These are phyloP conservation scores for Atethmia centrago DNA, from an alignment of 2,888 invertebrate genomes.

Conservation along the genomic window DNA sequence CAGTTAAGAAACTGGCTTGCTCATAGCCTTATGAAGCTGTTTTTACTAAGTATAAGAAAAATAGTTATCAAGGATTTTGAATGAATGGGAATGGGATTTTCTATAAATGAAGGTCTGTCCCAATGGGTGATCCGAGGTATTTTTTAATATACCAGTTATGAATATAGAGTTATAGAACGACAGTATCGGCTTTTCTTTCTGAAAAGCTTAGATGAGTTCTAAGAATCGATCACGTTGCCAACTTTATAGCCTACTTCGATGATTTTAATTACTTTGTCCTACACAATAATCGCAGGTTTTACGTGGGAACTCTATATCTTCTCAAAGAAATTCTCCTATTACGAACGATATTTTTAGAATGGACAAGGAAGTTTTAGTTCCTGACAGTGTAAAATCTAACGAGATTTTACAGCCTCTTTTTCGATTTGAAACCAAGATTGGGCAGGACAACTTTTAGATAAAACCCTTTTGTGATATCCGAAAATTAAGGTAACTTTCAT, in stretches of 20 bases:
- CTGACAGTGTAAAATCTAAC: background rate
- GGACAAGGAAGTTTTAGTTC: too few species aligned
- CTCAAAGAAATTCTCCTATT: background rate
- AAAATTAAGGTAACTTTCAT: too few species aligned
- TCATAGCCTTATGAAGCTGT: background rate
- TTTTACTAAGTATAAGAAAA: too few species aligned
- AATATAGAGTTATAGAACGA: background rate
- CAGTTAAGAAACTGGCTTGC: constrained; percentile 5
- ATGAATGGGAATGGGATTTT: background rate
- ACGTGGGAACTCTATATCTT: background rate
- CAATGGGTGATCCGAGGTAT: background rate
- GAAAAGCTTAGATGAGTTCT: background rate
- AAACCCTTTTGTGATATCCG: background rate
- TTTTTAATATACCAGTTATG: background rate
- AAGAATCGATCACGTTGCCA: constrained; percentile 2
- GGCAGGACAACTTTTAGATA: background rate
- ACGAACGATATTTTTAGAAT: background rate
- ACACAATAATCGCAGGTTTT: background rate
- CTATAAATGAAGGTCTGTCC: background rate
- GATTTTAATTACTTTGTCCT: constrained; percentile 25
- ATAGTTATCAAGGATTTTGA: background rate
- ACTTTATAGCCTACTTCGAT: constrained; percentile 12
- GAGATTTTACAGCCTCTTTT: background rate
- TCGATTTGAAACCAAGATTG: background rate
- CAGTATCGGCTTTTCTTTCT: background rate